phyloP scores from a whole-genome alignment of 2,888 invertebrate species.

The Noctua fimbriata region DNA sequence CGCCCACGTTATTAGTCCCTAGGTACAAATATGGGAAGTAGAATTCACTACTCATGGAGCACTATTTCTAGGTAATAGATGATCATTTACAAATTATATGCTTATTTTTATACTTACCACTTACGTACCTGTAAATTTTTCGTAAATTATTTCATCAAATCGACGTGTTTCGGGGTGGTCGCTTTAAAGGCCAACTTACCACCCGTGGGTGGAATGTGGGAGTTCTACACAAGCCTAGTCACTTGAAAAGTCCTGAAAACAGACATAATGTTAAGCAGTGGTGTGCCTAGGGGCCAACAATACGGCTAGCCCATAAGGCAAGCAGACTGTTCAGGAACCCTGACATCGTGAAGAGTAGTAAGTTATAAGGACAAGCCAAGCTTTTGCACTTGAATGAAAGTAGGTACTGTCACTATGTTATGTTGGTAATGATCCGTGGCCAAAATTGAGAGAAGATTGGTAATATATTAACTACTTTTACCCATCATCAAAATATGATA shows the following conservation, averaged over 20 bases:
- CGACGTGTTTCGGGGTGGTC: no score
- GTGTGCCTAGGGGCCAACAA: no score
- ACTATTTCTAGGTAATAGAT: background rate
- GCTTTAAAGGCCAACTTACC: background rate
- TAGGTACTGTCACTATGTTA: background rate
- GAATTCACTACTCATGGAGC: background rate
- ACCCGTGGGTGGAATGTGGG: background rate
- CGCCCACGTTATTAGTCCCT: conserved; percentile 21
- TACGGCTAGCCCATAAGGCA: no score
- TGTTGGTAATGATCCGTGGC: background rate
- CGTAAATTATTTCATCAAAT: background rate
- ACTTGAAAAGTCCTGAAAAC: background rate
- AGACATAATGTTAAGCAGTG: background rate
- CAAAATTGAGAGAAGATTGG: background rate
- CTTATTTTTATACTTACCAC: background rate
- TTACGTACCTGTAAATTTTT: background rate
- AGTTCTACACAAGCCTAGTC: background rate
- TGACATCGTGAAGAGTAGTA: background rate
- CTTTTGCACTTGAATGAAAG: background rate
- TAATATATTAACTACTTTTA: background rate
- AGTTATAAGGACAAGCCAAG: background rate
- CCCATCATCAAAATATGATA: background rate
- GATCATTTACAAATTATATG: conserved; percentile 5
- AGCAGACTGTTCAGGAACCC: background rate
- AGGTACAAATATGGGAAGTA: background rate